Conservation (phyloP, 1,140 invertebrate species). For the Homarus americanus region DNA sequence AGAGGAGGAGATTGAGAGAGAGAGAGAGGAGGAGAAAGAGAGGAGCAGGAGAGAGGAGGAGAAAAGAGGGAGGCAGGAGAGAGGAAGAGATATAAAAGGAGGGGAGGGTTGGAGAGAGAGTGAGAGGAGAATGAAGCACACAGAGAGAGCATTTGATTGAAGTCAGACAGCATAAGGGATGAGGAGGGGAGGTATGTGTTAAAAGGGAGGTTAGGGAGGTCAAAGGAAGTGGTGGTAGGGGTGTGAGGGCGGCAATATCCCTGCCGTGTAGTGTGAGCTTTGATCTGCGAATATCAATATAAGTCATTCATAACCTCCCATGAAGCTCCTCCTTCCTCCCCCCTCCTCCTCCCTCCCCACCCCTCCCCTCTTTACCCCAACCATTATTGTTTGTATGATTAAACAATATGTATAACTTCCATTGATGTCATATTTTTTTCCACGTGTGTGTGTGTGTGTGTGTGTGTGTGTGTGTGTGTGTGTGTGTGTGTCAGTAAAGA, state of each 20-base stretch:
- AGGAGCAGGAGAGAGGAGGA: neutral
- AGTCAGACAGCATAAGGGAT: neutral
- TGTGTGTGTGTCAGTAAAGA: conserved; percentile 8
- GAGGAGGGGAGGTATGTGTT: neutral
- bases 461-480: conserved; percentile 37
- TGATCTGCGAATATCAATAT: neutral
- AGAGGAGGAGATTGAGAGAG: neutral
- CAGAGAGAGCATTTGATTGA: neutral
- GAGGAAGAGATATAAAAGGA: neutral
- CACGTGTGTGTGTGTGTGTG: conserved; percentile 9
- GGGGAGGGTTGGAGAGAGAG: neutral
- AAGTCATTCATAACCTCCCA: neutral
- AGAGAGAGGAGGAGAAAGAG: neutral
- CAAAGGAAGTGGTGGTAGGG: neutral
- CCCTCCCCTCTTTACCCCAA: neutral
- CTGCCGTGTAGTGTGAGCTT: neutral
- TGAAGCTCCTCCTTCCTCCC: neutral
- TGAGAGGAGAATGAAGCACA: neutral
- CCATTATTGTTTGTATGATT: neutral
- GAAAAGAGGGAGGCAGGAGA: neutral
- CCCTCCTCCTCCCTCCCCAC: neutral
- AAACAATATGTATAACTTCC: neutral
- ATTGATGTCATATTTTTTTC: neutral
- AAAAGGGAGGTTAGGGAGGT: neutral
- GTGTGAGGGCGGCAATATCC: neutral